A percentile compares a stretch with the other conserved stretches of the same genome.
Conservation (phyloP, 2,888 invertebrate genomes). For the Artemia sinica region DNA sequence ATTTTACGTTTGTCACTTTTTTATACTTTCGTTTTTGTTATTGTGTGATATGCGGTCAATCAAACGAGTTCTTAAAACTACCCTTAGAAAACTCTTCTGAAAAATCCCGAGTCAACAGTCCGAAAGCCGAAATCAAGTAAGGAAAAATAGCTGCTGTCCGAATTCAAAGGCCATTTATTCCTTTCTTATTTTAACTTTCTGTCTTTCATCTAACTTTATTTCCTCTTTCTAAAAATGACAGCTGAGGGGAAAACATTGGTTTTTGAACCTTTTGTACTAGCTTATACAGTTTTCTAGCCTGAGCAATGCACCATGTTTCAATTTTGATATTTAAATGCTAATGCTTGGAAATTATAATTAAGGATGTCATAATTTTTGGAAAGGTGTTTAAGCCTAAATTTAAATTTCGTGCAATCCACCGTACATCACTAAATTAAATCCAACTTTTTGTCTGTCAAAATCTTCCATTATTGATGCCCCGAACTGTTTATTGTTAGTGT, state of each 20-base stretch:
- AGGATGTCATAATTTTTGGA: no score
- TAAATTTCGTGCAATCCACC: no score
- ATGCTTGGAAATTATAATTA: no score
- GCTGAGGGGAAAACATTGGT: neutral
- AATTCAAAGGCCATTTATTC: no score
- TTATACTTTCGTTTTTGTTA: constrained; percentile 4
- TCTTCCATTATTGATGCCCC: no score
- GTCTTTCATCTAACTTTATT: constrained; percentile 27
- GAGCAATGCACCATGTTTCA: no score
- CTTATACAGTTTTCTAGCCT: no score
- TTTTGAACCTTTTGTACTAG: neutral
- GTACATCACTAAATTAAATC: no score
- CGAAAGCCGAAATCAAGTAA: neutral
- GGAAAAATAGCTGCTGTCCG: neutral
- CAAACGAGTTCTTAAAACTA: neutral
- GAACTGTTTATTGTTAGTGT: no score
- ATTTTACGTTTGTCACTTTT: neutral
- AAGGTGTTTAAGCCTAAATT: no score
- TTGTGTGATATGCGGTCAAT: neutral
- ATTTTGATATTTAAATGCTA: no score
- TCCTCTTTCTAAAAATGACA: constrained; percentile 13
- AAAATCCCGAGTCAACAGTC: neutral
- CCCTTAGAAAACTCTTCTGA: neutral
- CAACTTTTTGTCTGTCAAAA: no score
- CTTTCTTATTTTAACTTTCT: constrained; percentile 23